These are phyloP conservation scores for Tragopan temminckii DNA, from an alignment of 2,797 vertebrate genomes.

Conservation along the genomic window DNA sequence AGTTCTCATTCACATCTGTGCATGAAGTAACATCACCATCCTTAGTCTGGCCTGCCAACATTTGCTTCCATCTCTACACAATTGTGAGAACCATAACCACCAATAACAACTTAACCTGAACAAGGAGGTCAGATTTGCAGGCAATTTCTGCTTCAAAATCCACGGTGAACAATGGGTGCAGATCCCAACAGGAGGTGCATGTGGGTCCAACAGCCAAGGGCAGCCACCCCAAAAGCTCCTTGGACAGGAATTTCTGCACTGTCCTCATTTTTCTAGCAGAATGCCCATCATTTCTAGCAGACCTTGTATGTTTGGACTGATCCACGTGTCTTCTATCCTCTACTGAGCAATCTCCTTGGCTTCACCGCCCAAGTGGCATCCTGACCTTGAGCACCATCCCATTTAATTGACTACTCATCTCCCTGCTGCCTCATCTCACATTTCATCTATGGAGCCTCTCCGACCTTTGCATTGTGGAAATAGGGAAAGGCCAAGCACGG, in stretches of 20 bases:
- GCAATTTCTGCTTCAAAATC: neutral
- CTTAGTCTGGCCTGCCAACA: neutral
- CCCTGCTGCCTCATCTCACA: rapidly evolving
- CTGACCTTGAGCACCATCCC: rapidly evolving
- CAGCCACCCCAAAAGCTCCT: neutral
- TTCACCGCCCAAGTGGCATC: neutral
- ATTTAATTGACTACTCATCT: neutral
- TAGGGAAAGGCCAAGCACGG: neutral
- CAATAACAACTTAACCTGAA: neutral
- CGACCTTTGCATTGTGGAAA: neutral
- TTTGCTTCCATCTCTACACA: neutral
- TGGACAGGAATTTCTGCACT: neutral
- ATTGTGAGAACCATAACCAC: neutral
- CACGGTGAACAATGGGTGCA: rapidly evolving
- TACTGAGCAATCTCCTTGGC: neutral
- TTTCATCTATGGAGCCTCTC: neutral
- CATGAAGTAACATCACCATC: neutral
- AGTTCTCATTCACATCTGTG: neutral
- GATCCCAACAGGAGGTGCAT: neutral
- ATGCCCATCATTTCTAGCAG: rapidly evolving
- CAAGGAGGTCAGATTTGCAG: neutral
- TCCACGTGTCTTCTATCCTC: neutral
- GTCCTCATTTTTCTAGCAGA: neutral
- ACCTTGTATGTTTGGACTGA: neutral
- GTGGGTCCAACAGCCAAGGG: neutral